Conservation (phyloP, 1,140 invertebrate species). For the Spodoptera litura region DNA sequence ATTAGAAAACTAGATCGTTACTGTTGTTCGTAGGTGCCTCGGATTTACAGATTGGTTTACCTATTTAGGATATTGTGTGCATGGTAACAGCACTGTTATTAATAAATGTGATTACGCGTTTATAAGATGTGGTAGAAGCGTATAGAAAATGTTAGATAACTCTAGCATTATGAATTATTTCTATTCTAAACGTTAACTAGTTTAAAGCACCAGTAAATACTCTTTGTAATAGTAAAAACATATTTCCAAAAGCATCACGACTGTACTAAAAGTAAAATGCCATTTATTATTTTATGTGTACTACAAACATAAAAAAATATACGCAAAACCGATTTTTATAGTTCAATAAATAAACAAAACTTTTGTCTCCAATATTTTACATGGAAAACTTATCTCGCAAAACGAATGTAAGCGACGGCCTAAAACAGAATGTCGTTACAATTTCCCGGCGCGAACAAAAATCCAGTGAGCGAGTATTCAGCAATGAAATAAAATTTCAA, state of each 20-base stretch:
- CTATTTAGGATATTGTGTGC: too few species aligned
- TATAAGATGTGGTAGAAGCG: too few species aligned
- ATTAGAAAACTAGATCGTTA: slow-evolving; percentile 36
- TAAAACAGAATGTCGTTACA: slow-evolving; percentile 14
- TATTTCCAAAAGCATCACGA: too few species aligned
- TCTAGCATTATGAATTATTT: too few species aligned
- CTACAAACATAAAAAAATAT: background rate
- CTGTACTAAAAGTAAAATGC: too few species aligned
- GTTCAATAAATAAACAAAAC: slow-evolving; percentile 22
- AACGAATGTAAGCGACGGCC: slow-evolving; percentile 2
- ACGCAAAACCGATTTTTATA: slow-evolving; percentile 11
- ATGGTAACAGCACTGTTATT: too few species aligned
- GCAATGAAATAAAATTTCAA: slow-evolving; percentile 43
- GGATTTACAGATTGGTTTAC: background rate
- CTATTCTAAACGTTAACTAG: too few species aligned
- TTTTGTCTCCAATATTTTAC: slow-evolving; percentile 33
- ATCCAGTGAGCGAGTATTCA: background rate
- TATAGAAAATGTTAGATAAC: too few species aligned
- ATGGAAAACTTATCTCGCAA: slow-evolving; percentile 25
- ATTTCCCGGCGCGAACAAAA: slow-evolving; percentile 20
- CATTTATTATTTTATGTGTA: background rate
- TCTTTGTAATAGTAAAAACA: too few species aligned
- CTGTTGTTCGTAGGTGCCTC: slow-evolving; percentile 2
- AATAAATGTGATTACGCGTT: too few species aligned
- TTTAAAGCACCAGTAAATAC: too few species aligned